A percentile compares a stretch with the other conserved stretches of the same genome.
Evolutionary conservation across 2,797 vertebrate genomes (phyloP).

Genomic region (Lagorchestes hirsutus): DNA sequence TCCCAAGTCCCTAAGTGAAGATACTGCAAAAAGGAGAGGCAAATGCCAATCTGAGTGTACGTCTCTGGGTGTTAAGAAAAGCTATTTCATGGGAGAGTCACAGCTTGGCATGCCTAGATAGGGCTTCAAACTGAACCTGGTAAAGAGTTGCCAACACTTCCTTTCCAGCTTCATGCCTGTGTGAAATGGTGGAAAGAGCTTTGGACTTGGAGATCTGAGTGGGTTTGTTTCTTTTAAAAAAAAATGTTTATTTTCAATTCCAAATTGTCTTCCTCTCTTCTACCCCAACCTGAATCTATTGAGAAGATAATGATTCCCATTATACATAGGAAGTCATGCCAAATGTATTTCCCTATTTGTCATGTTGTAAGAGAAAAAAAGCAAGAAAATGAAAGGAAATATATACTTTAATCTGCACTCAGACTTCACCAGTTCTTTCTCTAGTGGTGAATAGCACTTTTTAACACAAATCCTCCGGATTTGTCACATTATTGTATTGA

Average conservation of each 20-base stretch:
- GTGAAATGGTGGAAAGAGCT: neutral
- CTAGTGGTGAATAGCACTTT: neutral
- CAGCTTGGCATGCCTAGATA: neutral
- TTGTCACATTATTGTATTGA: neutral
- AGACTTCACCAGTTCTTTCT: neutral
- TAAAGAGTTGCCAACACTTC: neutral
- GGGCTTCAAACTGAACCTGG: neutral
- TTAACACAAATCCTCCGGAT: neutral
- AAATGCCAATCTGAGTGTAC: neutral
- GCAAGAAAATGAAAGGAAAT: neutral
- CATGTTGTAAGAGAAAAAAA: neutral
- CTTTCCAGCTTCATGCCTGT: neutral
- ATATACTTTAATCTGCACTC: neutral
- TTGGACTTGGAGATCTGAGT: neutral
- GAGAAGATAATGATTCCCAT: neutral
- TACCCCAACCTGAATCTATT: neutral
- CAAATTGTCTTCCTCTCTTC: neutral
- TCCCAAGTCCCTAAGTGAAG: neutral
- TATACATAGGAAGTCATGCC: neutral
- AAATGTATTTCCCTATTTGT: neutral
- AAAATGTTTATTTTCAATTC: neutral
- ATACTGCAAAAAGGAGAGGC: neutral
- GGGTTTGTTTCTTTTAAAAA: neutral
- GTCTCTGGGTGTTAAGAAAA: neutral
- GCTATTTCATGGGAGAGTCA: neutral